phyloP scores from a whole-genome alignment of 2,113 vertebrate genomes.

The Apteryx owenii region DNA sequence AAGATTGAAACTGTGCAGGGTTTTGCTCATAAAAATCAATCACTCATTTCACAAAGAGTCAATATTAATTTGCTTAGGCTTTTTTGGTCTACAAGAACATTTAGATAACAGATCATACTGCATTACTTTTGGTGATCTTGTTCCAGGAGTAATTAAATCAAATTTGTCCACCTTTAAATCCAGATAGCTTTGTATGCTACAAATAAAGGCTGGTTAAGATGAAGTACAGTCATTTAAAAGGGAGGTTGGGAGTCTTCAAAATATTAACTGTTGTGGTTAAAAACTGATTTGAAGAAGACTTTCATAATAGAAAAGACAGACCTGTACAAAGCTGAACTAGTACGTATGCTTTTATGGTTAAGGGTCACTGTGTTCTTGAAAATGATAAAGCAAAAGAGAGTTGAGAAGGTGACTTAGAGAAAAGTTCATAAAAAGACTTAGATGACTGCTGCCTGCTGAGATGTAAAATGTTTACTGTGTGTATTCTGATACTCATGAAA shows the following conservation, averaged over 20 bases:
- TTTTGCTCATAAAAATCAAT: neutral
- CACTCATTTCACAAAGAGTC: neutral
- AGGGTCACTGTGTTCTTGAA: neutral
- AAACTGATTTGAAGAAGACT: neutral
- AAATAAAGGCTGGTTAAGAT: neutral
- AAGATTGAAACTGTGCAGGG: neutral
- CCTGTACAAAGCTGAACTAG: neutral
- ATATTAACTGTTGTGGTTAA: neutral
- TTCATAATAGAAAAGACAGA: neutral
- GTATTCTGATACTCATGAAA: neutral
- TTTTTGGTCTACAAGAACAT: neutral
- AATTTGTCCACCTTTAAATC: neutral
- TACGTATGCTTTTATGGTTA: neutral
- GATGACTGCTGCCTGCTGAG: neutral
- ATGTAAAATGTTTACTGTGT: neutral
- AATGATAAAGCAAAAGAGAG: neutral
- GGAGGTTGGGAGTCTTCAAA: neutral
- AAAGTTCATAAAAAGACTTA: neutral
- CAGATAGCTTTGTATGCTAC: neutral
- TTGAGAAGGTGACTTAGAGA: neutral
- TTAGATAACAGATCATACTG: neutral
- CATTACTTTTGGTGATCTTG: neutral
- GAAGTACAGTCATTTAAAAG: neutral
- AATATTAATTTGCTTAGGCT: neutral
- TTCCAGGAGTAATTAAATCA: neutral